A percentile compares a stretch with the other conserved stretches of the same genome.
Evolutionary conservation across 2,113 vertebrate genomes (phyloP).

Genomic region (Podocnemis expansa): DNA sequence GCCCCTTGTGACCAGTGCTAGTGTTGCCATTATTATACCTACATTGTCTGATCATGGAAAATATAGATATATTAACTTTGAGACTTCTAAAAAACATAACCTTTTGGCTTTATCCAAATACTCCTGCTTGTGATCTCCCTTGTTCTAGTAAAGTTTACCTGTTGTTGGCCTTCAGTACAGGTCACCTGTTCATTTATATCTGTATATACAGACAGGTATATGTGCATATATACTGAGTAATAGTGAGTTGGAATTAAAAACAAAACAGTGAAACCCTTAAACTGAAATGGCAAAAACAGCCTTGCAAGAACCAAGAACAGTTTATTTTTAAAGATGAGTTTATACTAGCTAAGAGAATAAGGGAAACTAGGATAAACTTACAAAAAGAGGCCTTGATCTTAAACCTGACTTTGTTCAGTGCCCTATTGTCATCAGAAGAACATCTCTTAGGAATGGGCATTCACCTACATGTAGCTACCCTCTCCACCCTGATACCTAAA

Average conservation of each 20-base stretch:
- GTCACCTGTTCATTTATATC: neutral
- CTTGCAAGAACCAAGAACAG: neutral
- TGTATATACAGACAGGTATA: neutral
- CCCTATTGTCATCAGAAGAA: neutral
- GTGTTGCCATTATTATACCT: neutral
- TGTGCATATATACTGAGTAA: neutral
- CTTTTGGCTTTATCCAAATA: neutral
- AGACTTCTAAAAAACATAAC: neutral
- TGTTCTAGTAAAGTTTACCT: neutral
- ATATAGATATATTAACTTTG: neutral
- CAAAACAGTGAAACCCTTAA: neutral
- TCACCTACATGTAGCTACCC: neutral
- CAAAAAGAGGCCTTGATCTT: neutral
- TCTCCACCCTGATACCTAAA: too few relatives aligned
- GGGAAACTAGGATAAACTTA: neutral
- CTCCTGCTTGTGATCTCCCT: neutral
- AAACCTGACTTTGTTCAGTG: neutral
- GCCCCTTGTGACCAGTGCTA: too few relatives aligned
- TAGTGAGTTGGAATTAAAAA: neutral
- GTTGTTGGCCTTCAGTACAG: neutral
- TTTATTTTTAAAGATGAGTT: rapidly evolving
- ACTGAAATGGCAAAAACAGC: neutral
- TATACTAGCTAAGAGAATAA: neutral
- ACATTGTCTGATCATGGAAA: neutral
- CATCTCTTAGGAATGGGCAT: neutral